These are phyloP conservation scores for Delichon dasypus DNA, from an alignment of 2,797 vertebrate species.

Conservation along the genomic window DNA sequence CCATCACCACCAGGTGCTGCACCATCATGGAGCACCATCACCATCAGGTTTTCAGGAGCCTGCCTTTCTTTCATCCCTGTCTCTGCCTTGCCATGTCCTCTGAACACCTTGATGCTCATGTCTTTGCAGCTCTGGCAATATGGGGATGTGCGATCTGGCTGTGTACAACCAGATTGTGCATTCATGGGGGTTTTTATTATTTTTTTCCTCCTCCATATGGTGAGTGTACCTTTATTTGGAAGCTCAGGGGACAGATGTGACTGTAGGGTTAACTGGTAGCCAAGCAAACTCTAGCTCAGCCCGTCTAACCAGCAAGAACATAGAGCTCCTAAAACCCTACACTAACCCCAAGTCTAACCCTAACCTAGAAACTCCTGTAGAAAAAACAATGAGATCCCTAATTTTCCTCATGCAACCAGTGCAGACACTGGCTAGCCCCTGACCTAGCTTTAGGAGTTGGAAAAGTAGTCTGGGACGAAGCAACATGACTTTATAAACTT, in stretches of 20 bases:
- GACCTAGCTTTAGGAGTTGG: neutral
- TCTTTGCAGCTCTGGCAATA: neutral
- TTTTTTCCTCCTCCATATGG: neutral
- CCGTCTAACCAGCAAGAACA: rapidly evolving
- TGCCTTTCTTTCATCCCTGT: neutral
- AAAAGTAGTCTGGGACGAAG: neutral
- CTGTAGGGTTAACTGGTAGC: neutral
- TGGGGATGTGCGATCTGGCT: neutral
- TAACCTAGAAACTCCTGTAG: neutral
- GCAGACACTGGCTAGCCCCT: neutral
- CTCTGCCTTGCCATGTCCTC: neutral
- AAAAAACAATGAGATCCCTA: neutral
- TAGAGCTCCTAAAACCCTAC: neutral
- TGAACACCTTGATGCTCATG: neutral
- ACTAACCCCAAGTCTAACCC: neutral
- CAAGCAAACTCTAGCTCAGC: neutral
- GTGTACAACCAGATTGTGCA: rapidly evolving
- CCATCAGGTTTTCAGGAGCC: neutral
- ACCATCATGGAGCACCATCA: neutral
- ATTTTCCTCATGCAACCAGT: neutral
- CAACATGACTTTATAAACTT: neutral
- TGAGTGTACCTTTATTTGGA: neutral
- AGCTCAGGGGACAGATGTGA: neutral
- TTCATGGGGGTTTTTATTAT: rapidly evolving
- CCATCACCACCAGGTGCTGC: neutral